A percentile compares a stretch with the other conserved stretches of the same genome.
phyloP scores from a whole-genome alignment of 2,888 invertebrate species.

The Machimus rusticus region DNA sequence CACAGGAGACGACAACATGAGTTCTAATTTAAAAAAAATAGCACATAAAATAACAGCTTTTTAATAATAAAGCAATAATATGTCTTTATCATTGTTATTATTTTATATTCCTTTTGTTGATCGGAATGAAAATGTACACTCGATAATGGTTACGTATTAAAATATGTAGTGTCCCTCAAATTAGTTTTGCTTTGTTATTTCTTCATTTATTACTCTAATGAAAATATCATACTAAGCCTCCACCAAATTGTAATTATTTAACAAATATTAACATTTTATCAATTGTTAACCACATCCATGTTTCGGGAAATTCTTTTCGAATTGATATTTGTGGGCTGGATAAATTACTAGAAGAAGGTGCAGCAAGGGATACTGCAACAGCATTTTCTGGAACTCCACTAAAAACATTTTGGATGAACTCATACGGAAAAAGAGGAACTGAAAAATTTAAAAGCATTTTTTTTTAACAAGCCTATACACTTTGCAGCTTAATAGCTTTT shows the following conservation, averaged over 20 bases:
- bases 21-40: not conserved
- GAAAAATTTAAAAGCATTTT: not conserved
- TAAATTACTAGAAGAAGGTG: not conserved
- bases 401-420: not conserved
- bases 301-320: conserved; percentile 40
- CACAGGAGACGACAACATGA: not conserved
- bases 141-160: not conserved
- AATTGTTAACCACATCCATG: not conserved
- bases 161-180: not conserved
- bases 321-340: not conserved
- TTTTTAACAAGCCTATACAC: not conserved
- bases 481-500: not conserved
- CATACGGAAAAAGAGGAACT: not conserved
- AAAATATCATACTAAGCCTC: not conserved
- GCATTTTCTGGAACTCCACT: not conserved
- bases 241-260: not conserved
- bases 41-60: not conserved
- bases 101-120: not conserved
- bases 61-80: not conserved
- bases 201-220: not conserved
- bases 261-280: not conserved
- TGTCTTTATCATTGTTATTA: not conserved
- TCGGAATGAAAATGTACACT: not conserved
- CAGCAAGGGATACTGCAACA: not conserved
- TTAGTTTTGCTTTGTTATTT: not conserved